phyloP scores from a whole-genome alignment of 2,888 invertebrate genomes.

The Synanthedon formicaeformis region DNA sequence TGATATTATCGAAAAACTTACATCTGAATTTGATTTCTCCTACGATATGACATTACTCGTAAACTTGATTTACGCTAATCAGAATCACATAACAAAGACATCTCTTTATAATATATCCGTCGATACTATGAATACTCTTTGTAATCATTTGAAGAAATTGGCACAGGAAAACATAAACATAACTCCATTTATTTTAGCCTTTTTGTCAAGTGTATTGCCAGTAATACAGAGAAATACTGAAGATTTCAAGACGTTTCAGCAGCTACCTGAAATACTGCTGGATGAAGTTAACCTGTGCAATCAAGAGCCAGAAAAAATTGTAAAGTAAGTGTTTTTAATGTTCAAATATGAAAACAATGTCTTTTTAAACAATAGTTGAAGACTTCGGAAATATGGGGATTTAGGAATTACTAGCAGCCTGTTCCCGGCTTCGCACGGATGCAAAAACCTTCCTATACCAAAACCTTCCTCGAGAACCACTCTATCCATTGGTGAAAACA shows the following conservation, averaged over 20 bases:
- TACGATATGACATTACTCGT: conserved; percentile 76
- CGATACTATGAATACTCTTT: conserved; percentile 39
- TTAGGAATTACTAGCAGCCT: too few species aligned
- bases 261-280: conserved; percentile 71
- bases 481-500: too few species aligned
- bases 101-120: conserved; percentile 61
- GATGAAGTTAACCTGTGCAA: conserved; percentile 71
- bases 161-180: conserved; percentile 68
- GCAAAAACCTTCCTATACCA: too few species aligned
- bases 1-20: conserved; percentile 66
- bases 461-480: too few species aligned
- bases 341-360: background rate
- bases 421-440: too few species aligned
- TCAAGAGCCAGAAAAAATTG: conserved; percentile 63
- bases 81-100: conserved; percentile 52
- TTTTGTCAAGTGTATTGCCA: conserved; percentile 66
- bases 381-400: too few species aligned
- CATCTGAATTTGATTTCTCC: conserved; percentile 43
- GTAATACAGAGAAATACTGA: conserved; percentile 61
- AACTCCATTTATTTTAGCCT: conserved; percentile 65
- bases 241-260: conserved; percentile 54
- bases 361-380: too few species aligned
- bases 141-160: conserved; percentile 61
- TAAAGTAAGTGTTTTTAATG: conserved; percentile 59
- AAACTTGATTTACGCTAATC: conserved; percentile 77